Evolutionary conservation across 2,888 invertebrate genomes (phyloP).

Genomic region (Nysson spinosus): DNA sequence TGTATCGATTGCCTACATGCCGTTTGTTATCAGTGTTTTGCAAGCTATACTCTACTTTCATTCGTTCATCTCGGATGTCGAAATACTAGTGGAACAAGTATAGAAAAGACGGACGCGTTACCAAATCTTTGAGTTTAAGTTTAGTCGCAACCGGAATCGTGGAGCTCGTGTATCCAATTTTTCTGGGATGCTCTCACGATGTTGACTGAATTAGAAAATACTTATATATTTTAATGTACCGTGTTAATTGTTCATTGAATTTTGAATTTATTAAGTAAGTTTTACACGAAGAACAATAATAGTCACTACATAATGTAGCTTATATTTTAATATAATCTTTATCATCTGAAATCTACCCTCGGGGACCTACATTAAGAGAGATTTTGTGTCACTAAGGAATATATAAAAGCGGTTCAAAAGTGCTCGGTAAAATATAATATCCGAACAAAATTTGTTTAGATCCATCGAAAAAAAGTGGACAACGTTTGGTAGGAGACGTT

Average conservation of each 20-base stretch:
- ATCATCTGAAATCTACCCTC: too few relatives aligned
- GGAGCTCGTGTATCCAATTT: not conserved
- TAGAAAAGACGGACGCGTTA: not conserved
- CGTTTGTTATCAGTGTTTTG: slow-evolving; percentile 7
- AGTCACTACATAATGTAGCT: too few relatives aligned
- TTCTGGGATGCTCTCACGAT: not conserved
- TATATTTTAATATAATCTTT: too few relatives aligned
- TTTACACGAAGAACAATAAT: too few relatives aligned
- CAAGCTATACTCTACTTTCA: not conserved
- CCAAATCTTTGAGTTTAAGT: slow-evolving; percentile 8
- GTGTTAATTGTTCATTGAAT: too few relatives aligned
- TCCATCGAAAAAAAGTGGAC: slow-evolving; percentile 86
- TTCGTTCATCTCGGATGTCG: not conserved
- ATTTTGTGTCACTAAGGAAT: too few relatives aligned
- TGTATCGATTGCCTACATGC: not conserved
- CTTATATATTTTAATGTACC: not conserved
- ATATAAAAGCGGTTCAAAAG: not conserved
- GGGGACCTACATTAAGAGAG: too few relatives aligned
- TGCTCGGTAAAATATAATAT: not conserved
- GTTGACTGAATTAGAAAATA: not conserved
- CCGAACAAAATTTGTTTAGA: slow-evolving; percentile 79
- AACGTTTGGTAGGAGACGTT: slow-evolving; percentile 96
- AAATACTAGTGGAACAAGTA: not conserved
- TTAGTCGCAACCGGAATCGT: slow-evolving; percentile 6
- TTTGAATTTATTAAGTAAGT: too few relatives aligned